Base-by-base conservation (phyloP, 2,113 vertebrate species). In the Tyrannus savana region DNA sequence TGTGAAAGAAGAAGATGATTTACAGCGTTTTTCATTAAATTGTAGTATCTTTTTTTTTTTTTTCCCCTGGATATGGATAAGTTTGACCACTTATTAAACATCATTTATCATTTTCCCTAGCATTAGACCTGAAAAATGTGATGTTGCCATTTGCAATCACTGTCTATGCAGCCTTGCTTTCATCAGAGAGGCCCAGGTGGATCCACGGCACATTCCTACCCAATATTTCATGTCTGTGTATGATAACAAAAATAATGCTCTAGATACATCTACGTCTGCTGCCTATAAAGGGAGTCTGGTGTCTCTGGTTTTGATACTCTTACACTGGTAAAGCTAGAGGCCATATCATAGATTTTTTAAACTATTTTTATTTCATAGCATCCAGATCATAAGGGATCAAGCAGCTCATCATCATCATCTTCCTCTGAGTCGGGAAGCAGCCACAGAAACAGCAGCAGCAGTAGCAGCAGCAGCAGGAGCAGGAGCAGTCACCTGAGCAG, bases 381-480 rank as follows among this genome's bases (percentile, higher is more conserved):
- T 81, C 78, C 47, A 44, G 25, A 64, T 31, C 31, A 15, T 56
- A 81, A 94, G 68, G 31, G 37, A 17, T 63, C 87, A 80, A 78
- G 91, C 69, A 75, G 76, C 22, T 95, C 84, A 42, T 89, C 46
- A 41, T 89, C 46, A 0, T 92, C 97, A 19, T 91, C 96, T 66
- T 96, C 96, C 39, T 96, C 95, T n/a, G 91, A 93, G 42, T 24
- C 25, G 0, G 85, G 60, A 67, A 92, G 89, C 73, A 83, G 53
- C 27, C 35, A 28, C 56, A 73, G 55, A 16, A 89, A 44, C 39
- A 94, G 69, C 31, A 92, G 69, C 69, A 63, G 56, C 42, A 46
- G 41, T 3, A 41, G 22, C 47, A 52, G 68, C 46, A 90, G 47
- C 31, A 83, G 74, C 16, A 63, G 78, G 33, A 28, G 49, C 35